Evolutionary conservation across 2,888 invertebrate genomes (phyloP).

Genomic region (Morinoia aosen): DNA sequence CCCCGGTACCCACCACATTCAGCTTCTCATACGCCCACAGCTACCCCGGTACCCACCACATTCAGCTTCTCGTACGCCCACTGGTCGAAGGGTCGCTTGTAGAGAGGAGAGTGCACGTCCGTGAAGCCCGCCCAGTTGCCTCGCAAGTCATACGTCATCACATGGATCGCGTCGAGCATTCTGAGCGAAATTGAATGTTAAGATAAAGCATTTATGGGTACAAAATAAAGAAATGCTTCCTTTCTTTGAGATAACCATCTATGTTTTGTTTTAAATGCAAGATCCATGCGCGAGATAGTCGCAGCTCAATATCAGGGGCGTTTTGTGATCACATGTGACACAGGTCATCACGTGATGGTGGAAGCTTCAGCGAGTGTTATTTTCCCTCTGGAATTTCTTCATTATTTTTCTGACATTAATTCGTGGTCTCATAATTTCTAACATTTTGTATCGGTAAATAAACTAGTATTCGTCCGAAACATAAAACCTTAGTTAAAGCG

Average conservation of each 20-base stretch:
- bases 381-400: too few species aligned
- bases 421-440: too few species aligned
- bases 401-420: too few species aligned
- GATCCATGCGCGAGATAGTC: background rate
- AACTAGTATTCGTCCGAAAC: too few species aligned
- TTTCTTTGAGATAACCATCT: background rate
- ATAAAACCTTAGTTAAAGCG: too few species aligned
- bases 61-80: conserved; percentile 68
- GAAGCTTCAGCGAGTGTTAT: too few species aligned
- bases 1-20: conserved; percentile 69
- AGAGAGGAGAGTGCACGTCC: conserved; percentile 75
- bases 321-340: background rate
- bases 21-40: too few species aligned
- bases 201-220: background rate
- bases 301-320: background rate
- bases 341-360: too few species aligned
- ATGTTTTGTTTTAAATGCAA: too few species aligned
- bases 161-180: conserved; percentile 77
- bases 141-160: conserved; percentile 79
- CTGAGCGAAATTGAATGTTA: background rate
- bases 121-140: conserved; percentile 72
- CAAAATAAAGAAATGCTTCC: background rate
- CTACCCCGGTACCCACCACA: conserved; percentile 67
- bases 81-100: conserved; percentile 73
- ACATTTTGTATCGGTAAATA: too few species aligned